A percentile compares a stretch with the other conserved stretches of the same genome.
phyloP scores from a whole-genome alignment of 1,140 invertebrate species.

The Thereuonema tuberculata region DNA sequence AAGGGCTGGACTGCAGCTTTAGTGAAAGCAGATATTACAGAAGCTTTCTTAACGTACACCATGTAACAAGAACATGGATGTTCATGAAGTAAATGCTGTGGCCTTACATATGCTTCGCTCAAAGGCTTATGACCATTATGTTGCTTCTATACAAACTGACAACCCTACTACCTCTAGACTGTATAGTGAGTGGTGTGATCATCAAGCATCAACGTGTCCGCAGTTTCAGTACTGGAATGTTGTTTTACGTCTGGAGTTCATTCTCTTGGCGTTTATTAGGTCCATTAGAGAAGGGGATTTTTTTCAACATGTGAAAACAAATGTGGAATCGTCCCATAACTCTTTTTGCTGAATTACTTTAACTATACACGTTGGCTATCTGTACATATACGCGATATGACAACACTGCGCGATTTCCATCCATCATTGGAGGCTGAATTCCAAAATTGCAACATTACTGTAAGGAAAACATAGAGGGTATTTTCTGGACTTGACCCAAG shows the following conservation, averaged over 20 bases:
- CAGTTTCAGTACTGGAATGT: too few species aligned
- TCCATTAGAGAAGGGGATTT: not conserved
- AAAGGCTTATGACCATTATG: not conserved
- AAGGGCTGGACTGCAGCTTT: not conserved
- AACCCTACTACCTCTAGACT: not conserved
- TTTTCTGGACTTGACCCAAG: too few species aligned
- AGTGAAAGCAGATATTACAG: not conserved
- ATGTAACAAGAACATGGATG: not conserved
- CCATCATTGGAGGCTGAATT: not conserved
- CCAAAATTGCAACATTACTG: too few species aligned
- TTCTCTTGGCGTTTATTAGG: too few species aligned
- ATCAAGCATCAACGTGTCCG: not conserved
- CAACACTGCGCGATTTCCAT: not conserved
- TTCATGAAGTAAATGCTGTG: not conserved
- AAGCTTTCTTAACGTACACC: not conserved
- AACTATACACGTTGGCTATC: not conserved
- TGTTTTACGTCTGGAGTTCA: too few species aligned
- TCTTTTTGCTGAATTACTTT: not conserved
- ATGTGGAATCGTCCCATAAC: not conserved
- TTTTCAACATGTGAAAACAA: not conserved
- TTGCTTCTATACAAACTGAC: not conserved
- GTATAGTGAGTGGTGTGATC: too few species aligned
- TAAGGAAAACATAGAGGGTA: too few species aligned
- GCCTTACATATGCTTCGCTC: not conserved
- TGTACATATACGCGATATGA: not conserved